Evolutionary conservation across 2,113 vertebrate species (phyloP), one percentile per base, ranked within the genome.

Genomic region (Spea bombifrons): DNA sequence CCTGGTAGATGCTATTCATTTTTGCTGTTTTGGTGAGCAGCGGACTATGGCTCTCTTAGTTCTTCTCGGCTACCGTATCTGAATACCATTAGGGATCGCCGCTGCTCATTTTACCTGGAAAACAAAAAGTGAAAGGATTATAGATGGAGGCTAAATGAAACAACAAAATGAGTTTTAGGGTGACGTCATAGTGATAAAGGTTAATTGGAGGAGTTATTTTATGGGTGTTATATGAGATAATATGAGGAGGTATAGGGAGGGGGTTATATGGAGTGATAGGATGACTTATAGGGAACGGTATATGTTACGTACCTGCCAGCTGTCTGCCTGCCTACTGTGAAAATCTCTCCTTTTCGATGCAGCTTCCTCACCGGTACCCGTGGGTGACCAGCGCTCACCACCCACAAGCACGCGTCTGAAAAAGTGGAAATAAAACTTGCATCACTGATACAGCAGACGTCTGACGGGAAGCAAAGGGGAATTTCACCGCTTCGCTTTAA

Each of bases 1-100:
- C 91, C 6, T 91, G 92, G 88, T 96, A 99, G 85, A 91, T 92
- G 92, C 88, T 91, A 83, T 87, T 91, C 94, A 96, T 96, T 92
- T 84, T 72, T 84, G 83, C 82, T n/a, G 84, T 81, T 63, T 83
- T 83, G 84, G 82, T 89, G 81, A 82, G 67, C 85, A 76, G 55
- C 2, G 9, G 47, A 7, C 4, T 64, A 66, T 65, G 49, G 48
- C 8, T 59, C 8, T 59, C 6, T 59, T 59, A 13, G 55, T 10
- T 59, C 55, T 59, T 59, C 55, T 12, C 15, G 1, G 55, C 15
- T 59, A 9, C 55, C 12, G 10, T 8, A 59, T 59, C 1, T 10
- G 1, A 53, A 53, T 6, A 53, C 50, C 50, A 53, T 59, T 59
- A 59, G 12, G 12, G 55, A 59, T 59, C 55, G 15, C 4, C 55